These are phyloP conservation scores for Oncorhynchus keta DNA, from an alignment of 2,113 vertebrate species.

Conservation along the genomic window DNA sequence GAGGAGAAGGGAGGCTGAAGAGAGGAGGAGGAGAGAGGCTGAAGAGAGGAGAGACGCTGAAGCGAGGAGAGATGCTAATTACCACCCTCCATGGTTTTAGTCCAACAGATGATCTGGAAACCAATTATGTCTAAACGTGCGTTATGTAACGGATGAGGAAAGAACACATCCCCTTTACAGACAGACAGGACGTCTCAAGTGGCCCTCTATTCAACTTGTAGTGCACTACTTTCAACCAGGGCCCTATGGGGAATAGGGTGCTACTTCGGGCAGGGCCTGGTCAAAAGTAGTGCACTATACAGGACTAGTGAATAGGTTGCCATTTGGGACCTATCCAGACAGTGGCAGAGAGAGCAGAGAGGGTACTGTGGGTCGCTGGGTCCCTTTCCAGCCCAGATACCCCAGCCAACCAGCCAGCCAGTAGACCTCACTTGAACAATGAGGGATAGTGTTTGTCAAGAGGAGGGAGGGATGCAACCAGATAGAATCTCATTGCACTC, in stretches of 20 bases:
- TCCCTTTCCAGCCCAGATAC: no score
- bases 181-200: constrained; percentile 7
- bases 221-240: no score
- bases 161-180: not conserved
- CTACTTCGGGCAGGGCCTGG: no score
- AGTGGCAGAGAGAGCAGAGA: no score
- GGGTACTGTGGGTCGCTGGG: no score
- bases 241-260: no score
- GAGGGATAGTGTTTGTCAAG: constrained; percentile 52
- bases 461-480: constrained; percentile 16
- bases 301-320: no score
- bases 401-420: constrained; percentile 29
- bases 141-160: constrained; percentile 42
- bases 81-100: not conserved
- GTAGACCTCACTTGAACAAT: constrained; percentile 49
- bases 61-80: constrained; percentile 31
- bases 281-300: no score
- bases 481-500: not conserved
- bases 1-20: no score
- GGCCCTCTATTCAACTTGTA: no score
- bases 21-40: not conserved
- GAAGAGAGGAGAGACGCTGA: not conserved
- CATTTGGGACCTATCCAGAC: no score
- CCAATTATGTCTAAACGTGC: not conserved
- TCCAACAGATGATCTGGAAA: not conserved